Conservation (phyloP, 2,113 vertebrate species). For the Corydoras sp. region DNA sequence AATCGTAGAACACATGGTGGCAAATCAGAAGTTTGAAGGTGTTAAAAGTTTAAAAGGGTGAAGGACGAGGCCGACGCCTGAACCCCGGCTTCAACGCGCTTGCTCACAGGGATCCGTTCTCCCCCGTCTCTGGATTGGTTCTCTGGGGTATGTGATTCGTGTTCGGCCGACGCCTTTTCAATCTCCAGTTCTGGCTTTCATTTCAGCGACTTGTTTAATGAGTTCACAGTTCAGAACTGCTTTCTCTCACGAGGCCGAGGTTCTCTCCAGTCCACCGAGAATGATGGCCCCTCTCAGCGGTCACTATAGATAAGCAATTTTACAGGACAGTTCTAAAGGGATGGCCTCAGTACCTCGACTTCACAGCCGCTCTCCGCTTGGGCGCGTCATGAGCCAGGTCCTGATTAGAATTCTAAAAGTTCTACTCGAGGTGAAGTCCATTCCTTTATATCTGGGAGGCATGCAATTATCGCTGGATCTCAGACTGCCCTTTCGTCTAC, state of each 20-base stretch:
- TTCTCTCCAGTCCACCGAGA: slow-evolving; percentile 11
- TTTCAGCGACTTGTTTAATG: slow-evolving; percentile 47
- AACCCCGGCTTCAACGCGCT: no score
- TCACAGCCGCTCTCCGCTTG: slow-evolving; percentile 47
- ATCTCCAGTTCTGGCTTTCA: slow-evolving; percentile 51
- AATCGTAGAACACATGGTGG: not conserved
- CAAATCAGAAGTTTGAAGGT: slow-evolving; percentile 6
- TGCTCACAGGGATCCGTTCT: not conserved
- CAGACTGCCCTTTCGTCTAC: slow-evolving; percentile 44
- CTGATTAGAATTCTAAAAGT: slow-evolving; percentile 42
- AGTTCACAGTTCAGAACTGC: slow-evolving; percentile 45
- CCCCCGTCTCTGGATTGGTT: slow-evolving; percentile 43
- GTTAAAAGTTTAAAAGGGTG: slow-evolving; percentile 22
- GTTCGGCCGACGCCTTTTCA: slow-evolving; percentile 58
- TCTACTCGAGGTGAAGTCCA: slow-evolving; percentile 41
- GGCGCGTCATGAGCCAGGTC: slow-evolving; percentile 38
- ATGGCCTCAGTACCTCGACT: slow-evolving; percentile 45
- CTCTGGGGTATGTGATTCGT: slow-evolving; percentile 49
- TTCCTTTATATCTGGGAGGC: slow-evolving; percentile 47
- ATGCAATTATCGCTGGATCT: slow-evolving; percentile 54
- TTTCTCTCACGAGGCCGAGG: slow-evolving; percentile 37
- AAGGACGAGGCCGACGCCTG: not conserved
- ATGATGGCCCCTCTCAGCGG: slow-evolving; percentile 4
- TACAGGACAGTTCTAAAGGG: slow-evolving; percentile 42
- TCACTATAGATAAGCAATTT: slow-evolving; percentile 44